Evolutionary conservation across 2,797 vertebrate species (phyloP).

Genomic region (Tapera naevia): DNA sequence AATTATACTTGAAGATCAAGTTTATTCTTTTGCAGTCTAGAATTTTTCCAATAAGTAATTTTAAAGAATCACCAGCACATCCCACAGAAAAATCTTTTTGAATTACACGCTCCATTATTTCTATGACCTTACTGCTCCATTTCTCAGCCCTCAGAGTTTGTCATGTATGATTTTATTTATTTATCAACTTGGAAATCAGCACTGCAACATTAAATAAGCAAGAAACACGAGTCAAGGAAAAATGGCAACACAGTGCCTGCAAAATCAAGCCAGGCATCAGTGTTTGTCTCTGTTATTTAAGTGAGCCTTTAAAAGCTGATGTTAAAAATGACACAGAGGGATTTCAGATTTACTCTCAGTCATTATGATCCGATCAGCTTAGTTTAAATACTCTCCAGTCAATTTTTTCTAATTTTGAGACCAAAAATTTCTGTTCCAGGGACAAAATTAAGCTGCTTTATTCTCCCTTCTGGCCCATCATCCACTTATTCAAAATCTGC

Average conservation of each 20-base stretch:
- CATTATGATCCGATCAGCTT: not conserved
- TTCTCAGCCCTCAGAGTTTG: not conserved
- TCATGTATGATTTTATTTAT: constrained; percentile 39
- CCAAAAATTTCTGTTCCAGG: not conserved
- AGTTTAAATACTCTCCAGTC: not conserved
- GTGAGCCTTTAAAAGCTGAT: not conserved
- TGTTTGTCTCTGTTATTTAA: not conserved
- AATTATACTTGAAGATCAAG: not conserved
- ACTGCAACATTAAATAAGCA: not conserved
- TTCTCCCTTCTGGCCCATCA: not conserved
- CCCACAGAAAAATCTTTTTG: constrained; percentile 26
- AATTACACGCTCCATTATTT: not conserved
- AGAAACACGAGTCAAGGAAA: not conserved
- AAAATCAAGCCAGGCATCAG: not conserved
- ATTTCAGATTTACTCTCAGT: not conserved
- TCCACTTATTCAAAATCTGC: not conserved
- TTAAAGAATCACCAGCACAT: not conserved
- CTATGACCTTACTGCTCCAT: not conserved
- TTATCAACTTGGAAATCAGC: constrained; percentile 37
- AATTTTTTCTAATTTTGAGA: not conserved
- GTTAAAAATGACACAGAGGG: not conserved
- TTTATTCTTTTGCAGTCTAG: constrained; percentile 5
- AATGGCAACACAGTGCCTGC: not conserved
- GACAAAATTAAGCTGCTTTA: not conserved
- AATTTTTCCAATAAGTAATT: constrained; percentile 20